phyloP scores from a whole-genome alignment of 2,888 invertebrate genomes.

The Volucella inanis region DNA sequence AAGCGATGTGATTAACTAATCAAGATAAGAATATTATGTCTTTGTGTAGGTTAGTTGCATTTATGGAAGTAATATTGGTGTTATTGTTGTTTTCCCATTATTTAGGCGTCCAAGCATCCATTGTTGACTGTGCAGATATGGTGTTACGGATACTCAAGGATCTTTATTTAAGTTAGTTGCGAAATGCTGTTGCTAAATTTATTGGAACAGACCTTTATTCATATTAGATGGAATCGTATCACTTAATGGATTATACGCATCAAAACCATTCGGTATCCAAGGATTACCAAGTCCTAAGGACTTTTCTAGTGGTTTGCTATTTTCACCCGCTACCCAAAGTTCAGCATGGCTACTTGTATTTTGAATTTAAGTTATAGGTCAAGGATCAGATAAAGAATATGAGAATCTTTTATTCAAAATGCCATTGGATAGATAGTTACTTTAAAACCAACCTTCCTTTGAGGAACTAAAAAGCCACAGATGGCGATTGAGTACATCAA shows the following conservation, averaged over 20 bases:
- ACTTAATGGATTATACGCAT: constrained; percentile 83
- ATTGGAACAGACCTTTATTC: constrained; percentile 86
- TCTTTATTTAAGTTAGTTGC: constrained; percentile 83
- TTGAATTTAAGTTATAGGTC: constrained; percentile 73
- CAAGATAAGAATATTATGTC: too few species aligned
- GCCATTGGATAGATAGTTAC: constrained; percentile 72
- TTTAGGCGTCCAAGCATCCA: too few species aligned
- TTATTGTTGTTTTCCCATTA: too few species aligned
- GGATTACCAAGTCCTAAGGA: constrained; percentile 78
- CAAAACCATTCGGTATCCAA: constrained; percentile 79
- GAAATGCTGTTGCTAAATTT: constrained; percentile 83
- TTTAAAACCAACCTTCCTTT: constrained; percentile 82
- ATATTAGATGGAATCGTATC: constrained; percentile 81
- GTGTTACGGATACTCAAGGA: constrained; percentile 83
- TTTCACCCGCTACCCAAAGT: constrained; percentile 80
- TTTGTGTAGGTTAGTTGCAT: too few species aligned
- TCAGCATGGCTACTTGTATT: constrained; percentile 77
- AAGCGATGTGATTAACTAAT: too few species aligned
- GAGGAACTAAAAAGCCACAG: constrained; percentile 82
- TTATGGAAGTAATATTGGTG: too few species aligned
- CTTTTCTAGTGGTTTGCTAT: constrained; percentile 72
- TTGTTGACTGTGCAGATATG: constrained; percentile 78
- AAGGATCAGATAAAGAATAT: constrained; percentile 75
- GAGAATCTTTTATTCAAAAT: constrained; percentile 77
- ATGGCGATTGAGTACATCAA: constrained; percentile 81